A percentile compares a stretch with the other conserved stretches of the same genome.
These are phyloP conservation scores for Poeciliopsis presidionis DNA, from an alignment of 2,797 vertebrate genomes.

Conservation along the genomic window DNA sequence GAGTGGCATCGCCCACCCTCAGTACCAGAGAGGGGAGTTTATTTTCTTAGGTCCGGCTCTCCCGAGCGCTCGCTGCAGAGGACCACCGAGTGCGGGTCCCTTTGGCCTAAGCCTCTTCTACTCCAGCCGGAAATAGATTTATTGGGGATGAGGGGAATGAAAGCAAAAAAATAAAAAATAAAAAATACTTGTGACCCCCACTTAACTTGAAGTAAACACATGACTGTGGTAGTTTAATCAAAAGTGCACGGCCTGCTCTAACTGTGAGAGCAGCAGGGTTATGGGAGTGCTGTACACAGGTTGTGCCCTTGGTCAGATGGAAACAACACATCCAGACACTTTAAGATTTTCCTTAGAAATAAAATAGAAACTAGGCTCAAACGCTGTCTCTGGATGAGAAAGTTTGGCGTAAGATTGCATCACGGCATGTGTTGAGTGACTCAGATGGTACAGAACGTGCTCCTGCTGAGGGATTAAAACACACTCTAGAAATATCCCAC, in stretches of 20 bases:
- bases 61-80: constrained; percentile 78
- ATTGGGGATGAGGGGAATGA: constrained; percentile 58
- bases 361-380: not conserved
- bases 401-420: constrained; percentile 8
- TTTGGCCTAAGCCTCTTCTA: constrained; percentile 62
- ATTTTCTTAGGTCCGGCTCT: constrained; percentile 90
- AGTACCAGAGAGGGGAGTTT: constrained; percentile 93
- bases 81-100: constrained; percentile 90
- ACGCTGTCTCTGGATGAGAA: not conserved
- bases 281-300: constrained; percentile 56
- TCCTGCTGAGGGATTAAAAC: constrained; percentile 63
- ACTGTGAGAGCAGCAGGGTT: constrained; percentile 54
- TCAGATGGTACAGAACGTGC: constrained; percentile 60
- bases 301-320: constrained; percentile 34
- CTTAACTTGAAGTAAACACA: constrained; percentile 77
- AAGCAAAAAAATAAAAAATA: constrained; percentile 65
- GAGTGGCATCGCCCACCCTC: constrained; percentile 96
- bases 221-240: constrained; percentile 74
- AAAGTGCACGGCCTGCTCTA: constrained; percentile 60
- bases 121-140: constrained; percentile 72
- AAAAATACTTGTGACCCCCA: constrained; percentile 76
- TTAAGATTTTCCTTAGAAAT: not conserved
- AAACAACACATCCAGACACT: constrained; percentile 20
- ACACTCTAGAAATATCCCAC: constrained; percentile 58
- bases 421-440: constrained; percentile 5